Conservation (phyloP, 2,113 vertebrate species). For the Struthidea cinerea region DNA sequence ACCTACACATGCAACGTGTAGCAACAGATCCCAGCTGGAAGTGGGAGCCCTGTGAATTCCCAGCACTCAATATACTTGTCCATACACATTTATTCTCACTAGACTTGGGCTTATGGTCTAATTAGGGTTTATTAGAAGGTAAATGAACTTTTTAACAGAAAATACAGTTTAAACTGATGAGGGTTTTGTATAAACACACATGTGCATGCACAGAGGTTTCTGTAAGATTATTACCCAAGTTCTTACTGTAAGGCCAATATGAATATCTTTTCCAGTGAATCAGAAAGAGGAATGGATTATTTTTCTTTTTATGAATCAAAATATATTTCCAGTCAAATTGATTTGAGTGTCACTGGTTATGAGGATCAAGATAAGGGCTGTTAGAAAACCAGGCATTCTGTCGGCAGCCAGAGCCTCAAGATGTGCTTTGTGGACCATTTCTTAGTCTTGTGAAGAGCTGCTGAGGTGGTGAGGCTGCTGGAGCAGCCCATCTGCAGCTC, state of each 20-base stretch:
- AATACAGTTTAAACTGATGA: not conserved
- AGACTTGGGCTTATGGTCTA: not conserved
- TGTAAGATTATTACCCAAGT: not conserved
- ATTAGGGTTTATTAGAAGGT: constrained; percentile 26
- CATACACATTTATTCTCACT: constrained; percentile 1
- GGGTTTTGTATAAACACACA: not conserved
- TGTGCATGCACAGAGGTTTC: not conserved
- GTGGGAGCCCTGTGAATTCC: not conserved
- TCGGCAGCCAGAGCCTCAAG: not conserved
- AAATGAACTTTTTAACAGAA: not conserved
- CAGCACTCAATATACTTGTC: not conserved
- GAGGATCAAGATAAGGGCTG: not conserved
- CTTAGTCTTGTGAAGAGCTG: not conserved
- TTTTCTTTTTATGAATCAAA: not conserved
- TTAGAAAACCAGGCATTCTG: not conserved
- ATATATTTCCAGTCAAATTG: not conserved
- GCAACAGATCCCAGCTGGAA: not conserved
- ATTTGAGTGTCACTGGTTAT: not conserved
- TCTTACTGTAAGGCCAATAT: not conserved
- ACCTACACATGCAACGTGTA: not conserved
- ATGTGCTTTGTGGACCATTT: not conserved
- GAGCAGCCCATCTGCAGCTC: not conserved
- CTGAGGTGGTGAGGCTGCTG: not conserved
- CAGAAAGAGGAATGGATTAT: not conserved
- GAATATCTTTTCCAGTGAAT: not conserved